phyloP scores from a whole-genome alignment of 2,797 vertebrate species.

The Sebastes nivosus region DNA sequence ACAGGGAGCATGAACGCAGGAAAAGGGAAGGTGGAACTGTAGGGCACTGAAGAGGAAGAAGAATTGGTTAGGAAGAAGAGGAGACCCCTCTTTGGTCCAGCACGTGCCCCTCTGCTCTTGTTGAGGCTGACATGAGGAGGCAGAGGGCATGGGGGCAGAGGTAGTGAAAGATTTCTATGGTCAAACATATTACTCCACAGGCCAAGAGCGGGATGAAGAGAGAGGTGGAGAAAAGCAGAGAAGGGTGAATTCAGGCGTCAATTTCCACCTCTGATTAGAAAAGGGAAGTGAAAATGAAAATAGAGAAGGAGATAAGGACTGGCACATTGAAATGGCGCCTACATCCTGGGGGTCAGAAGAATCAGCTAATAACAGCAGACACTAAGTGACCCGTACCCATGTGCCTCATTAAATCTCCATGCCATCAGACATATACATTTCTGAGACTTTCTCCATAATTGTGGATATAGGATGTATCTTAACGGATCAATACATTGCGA shows the following conservation, averaged over 20 bases:
- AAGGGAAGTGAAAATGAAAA: not conserved
- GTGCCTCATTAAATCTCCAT: conserved; percentile 53
- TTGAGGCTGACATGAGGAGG: not conserved
- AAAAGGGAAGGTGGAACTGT: conserved; percentile 29
- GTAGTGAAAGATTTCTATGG: not conserved
- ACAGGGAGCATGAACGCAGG: conserved; percentile 49
- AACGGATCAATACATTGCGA: conserved; percentile 62
- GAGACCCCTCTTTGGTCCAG: not conserved
- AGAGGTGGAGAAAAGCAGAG: not conserved
- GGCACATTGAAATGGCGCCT: not conserved
- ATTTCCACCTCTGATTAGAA: not conserved
- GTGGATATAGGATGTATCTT: conserved; percentile 49
- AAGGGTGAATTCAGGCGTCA: not conserved
- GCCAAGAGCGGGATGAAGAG: not conserved
- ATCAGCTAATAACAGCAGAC: conserved; percentile 37
- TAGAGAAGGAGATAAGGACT: not conserved
- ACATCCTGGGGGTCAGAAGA: conserved; percentile 7
- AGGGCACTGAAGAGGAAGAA: not conserved
- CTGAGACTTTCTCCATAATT: conserved; percentile 48
- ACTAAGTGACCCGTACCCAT: conserved; percentile 33
- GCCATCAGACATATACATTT: conserved; percentile 38
- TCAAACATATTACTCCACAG: conserved; percentile 1
- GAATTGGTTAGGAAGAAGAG: conserved; percentile 6
- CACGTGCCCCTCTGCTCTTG: conserved; percentile 17
- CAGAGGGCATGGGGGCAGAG: not conserved